phyloP scores from a whole-genome alignment of 1,140 invertebrate species.

The Druon quercuslanigerum region DNA sequence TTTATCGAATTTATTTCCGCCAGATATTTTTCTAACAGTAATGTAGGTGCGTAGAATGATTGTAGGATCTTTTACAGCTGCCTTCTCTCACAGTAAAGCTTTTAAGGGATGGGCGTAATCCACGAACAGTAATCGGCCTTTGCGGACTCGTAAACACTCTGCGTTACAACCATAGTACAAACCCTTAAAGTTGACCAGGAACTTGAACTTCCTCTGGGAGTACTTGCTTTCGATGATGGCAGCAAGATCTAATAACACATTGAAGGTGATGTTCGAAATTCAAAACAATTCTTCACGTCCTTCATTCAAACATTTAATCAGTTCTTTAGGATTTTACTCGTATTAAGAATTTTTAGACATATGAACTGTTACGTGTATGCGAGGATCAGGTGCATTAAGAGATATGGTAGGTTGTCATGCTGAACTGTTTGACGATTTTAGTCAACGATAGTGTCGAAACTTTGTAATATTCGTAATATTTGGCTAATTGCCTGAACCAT shows the following conservation, averaged over 20 bases:
- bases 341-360: background rate
- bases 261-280: background rate
- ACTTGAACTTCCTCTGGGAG: constrained; percentile 54
- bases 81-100: constrained; percentile 21
- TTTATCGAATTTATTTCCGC: background rate
- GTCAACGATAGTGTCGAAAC: constrained; percentile 20
- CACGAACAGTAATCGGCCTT: constrained; percentile 63
- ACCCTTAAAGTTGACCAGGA: constrained; percentile 60
- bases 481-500: constrained; percentile 60
- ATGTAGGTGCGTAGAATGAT: background rate
- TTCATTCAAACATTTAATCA: no score
- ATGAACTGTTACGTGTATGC: background rate
- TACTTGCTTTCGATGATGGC: constrained; percentile 40
- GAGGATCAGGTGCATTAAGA: constrained; percentile 16
- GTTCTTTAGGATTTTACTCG: background rate
- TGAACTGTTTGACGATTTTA: constrained; percentile 23
- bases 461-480: constrained; percentile 52
- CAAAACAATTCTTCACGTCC: background rate
- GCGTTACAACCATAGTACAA: constrained; percentile 58
- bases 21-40: background rate
- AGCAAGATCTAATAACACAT: background rate
- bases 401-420: constrained; percentile 42
- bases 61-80: constrained; percentile 17
- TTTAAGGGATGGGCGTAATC: constrained; percentile 28
- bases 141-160: constrained; percentile 64